Evolutionary conservation across 2,113 vertebrate genomes (phyloP).

Genomic region (Microtus montanus): DNA sequence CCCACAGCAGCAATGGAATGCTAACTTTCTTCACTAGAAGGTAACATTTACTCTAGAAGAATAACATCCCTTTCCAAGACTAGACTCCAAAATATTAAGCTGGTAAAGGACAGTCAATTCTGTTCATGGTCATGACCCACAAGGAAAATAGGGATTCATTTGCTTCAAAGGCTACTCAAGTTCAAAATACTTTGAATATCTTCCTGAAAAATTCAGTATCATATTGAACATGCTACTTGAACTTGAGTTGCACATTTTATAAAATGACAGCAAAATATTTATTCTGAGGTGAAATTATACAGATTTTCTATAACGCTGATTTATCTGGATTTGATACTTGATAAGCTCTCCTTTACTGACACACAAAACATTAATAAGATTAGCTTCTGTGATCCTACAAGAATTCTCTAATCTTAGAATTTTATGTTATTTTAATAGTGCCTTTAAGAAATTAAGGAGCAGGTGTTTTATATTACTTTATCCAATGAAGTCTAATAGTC

Average conservation of each 20-base stretch:
- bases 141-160: not conserved
- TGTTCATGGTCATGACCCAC: slow-evolving; percentile 7
- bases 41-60: not conserved
- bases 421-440: not conserved
- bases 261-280: not conserved
- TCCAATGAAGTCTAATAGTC: not conserved
- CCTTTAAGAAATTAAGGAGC: not conserved
- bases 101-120: not conserved
- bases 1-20: not conserved
- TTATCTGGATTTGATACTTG: not conserved
- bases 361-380: not conserved
- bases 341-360: not conserved
- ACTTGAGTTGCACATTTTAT: not conserved
- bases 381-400: not conserved
- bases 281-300: not conserved
- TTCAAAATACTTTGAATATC: not conserved
- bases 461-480: not conserved
- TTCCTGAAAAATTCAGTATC: slow-evolving; percentile 4
- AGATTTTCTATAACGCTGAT: not conserved
- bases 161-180: not conserved
- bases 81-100: not conserved
- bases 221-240: not conserved
- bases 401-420: not conserved
- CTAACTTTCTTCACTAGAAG: not conserved
- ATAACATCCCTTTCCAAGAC: not conserved